Base-by-base conservation (phyloP, 2,113 vertebrate genomes). In the Pongo abelii region DNA sequence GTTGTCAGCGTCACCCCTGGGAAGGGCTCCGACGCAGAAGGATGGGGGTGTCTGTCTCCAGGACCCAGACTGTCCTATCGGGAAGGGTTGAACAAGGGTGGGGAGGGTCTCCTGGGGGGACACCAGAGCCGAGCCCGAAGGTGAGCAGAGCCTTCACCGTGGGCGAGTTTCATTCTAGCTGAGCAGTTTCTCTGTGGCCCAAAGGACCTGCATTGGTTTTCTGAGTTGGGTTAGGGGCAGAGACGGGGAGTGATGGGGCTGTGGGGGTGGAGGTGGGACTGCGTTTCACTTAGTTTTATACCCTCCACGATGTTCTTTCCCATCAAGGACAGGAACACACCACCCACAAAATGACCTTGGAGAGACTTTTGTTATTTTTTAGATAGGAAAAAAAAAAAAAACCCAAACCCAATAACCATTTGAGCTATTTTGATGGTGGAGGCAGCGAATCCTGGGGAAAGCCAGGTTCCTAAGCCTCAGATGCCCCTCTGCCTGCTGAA, bases 201-300 rank as follows among this genome's bases (percentile, higher is more conserved):
- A 43, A 25, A 32, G 35, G 7, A 27, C 14, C 1, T 27, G 30
- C n/a, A 0, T 16, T 35, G 10, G 9, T 14, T 38, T 38, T 48
- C 16, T 8, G 7, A 8, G 40, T 27, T 0, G 20, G 59, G 38
- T 11, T 17, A 6, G 38, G 14, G 14, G 13, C 16, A 55, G 52
- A 55, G 52, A 55, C 5, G 30, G 13, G 18, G 22, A 9, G 8
- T 43, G 85, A 48, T 0, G 6, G 40, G 38, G 13, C 20, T 46
- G 48, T 13, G 16, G 18, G 7, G 27, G 5, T 8, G 8, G 27
- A 25, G 43, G 30, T 11, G 14, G 30, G 8, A 9, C 30, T 22
- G 40, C 3, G 2, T 27, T 35, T 50, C 6, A 5, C 8, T 2
- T 22, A 2, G 48, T 27, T 52, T 89, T 61, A 3, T 3, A 1